A percentile compares a stretch with the other conserved stretches of the same genome.
These are phyloP conservation scores for Leptogaster cylindrica DNA, from an alignment of 2,888 invertebrate genomes.

Conservation along the genomic window DNA sequence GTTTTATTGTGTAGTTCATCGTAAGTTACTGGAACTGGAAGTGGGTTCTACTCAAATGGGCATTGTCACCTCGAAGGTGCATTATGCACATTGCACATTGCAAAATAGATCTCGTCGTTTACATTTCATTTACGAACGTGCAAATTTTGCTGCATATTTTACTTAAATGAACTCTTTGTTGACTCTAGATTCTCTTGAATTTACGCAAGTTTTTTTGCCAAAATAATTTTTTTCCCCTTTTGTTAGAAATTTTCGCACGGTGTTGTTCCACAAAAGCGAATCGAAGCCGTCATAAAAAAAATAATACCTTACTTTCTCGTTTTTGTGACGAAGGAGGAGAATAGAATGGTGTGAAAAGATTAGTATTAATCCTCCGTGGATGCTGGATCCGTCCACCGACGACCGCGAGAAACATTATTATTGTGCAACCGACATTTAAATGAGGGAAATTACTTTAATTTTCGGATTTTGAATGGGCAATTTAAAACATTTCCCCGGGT, in stretches of 20 bases:
- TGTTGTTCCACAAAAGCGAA: not conserved
- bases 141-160: not conserved
- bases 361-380: too few relatives aligned
- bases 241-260: not conserved
- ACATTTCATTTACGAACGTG: not conserved
- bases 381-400: too few relatives aligned
- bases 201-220: slow-evolving; percentile 2
- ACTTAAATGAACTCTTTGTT: slow-evolving; percentile 2
- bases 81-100: not conserved
- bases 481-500: not conserved
- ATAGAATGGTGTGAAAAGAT: slow-evolving; percentile 4
- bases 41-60: not conserved
- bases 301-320: slow-evolving; percentile 5
- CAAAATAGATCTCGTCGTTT: not conserved
- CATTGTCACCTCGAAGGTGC: slow-evolving; percentile 5
- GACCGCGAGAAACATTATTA: not conserved
- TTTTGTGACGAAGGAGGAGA: not conserved
- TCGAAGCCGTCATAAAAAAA: slow-evolving; percentile 7
- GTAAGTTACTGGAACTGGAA: not conserved
- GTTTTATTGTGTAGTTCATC: not conserved
- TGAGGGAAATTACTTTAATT: slow-evolving; percentile 2
- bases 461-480: not conserved
- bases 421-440: not conserved
- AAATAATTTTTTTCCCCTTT: not conserved
- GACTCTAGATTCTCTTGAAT: not conserved